Percentiles rank a stretch among this genome's conserved stretches.
Evolutionary conservation across 1,140 invertebrate genomes (phyloP).

Genomic region (Camponotus pennsylvanicus): DNA sequence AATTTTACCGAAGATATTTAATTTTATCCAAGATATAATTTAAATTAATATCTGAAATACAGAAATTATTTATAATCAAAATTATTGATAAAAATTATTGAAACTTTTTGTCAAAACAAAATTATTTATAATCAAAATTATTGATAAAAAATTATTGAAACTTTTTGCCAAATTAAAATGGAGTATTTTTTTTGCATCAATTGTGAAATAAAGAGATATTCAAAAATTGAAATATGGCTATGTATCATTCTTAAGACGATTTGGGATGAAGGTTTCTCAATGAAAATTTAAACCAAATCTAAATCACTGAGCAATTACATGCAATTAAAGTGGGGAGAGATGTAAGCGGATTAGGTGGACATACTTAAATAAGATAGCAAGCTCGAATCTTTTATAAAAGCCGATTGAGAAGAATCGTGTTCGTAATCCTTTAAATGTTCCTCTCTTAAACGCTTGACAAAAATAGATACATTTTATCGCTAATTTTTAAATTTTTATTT

Average conservation of each 20-base stretch:
- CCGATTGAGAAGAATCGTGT: constrained; percentile 39
- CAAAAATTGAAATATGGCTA: not conserved
- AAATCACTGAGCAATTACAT: constrained; percentile 30
- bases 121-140: not conserved
- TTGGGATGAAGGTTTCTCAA: not conserved
- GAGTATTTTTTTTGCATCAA: not conserved
- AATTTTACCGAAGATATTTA: not conserved
- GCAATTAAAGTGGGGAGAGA: constrained; percentile 26
- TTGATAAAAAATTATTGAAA: not conserved
- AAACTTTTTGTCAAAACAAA: not conserved
- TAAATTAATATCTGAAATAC: not conserved
- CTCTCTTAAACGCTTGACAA: not conserved
- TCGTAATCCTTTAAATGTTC: constrained; percentile 33
- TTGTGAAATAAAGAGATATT: not conserved
- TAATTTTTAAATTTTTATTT: too few relatives aligned
- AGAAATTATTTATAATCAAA: not conserved
- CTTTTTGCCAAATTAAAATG: not conserved
- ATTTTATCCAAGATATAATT: not conserved
- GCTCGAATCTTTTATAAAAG: constrained; percentile 10
- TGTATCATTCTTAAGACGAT: not conserved
- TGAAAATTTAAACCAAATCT: not conserved
- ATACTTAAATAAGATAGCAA: constrained; percentile 20
- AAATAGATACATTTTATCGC: not conserved
- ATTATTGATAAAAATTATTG: not conserved
- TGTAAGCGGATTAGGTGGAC: constrained; percentile 41